Percentiles rank a stretch among this genome's conserved stretches.
These are phyloP conservation scores for Clavelina lepadiformis DNA, from an alignment of 23 tunicate species.

Conservation along the genomic window DNA sequence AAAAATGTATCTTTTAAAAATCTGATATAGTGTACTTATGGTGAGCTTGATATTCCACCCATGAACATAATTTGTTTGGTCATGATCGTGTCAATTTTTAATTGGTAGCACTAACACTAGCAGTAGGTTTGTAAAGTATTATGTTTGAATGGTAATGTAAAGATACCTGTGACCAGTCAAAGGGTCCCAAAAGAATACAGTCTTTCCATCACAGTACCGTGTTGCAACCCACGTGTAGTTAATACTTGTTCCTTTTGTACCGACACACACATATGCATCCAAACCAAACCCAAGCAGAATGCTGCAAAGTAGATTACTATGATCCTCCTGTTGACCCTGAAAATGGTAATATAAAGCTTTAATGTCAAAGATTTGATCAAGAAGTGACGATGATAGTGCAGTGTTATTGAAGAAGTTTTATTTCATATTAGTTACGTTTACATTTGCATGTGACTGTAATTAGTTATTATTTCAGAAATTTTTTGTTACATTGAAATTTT, in stretches of 20 bases:
- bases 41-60: too few species aligned
- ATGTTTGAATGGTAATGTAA: too few species aligned
- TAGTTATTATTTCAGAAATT: too few species aligned
- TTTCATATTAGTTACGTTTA: too few species aligned
- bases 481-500: too few species aligned
- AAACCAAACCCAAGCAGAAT: constrained; percentile 92
- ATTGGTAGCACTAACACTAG: too few species aligned
- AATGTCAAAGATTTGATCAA: not conserved
- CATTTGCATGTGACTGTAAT: too few species aligned
- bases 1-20: constrained; percentile 1
- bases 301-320: constrained; percentile 87
- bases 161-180: constrained; percentile 72
- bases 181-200: constrained; percentile 86
- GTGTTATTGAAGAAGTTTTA: too few species aligned
- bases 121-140: too few species aligned
- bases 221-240: constrained; percentile 84
- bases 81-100: too few species aligned
- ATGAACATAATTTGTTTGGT: too few species aligned
- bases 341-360: not conserved
- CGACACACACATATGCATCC: constrained; percentile 95
- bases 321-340: constrained; percentile 81
- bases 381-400: not conserved
- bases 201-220: constrained; percentile 60
- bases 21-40: not conserved
- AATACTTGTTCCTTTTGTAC: constrained; percentile 32